A percentile compares a stretch with the other conserved stretches of the same genome.
Conservation (phyloP, 2,113 vertebrate species). For the Dicrurus megarhynchus region DNA sequence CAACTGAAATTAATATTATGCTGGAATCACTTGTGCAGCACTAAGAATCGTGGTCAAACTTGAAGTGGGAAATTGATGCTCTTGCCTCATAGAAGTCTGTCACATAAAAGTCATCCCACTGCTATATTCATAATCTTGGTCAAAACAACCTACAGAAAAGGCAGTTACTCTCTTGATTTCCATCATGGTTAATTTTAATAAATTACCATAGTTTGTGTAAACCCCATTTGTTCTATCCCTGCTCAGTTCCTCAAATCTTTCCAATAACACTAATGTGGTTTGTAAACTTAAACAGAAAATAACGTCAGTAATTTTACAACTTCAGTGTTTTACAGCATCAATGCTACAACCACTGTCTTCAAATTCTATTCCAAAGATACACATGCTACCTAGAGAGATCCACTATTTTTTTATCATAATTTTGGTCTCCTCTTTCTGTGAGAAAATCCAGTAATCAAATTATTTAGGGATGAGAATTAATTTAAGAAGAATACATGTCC, state of each 20-base stretch:
- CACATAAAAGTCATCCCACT: neutral
- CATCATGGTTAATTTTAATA: neutral
- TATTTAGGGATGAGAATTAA: neutral
- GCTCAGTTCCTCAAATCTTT: neutral
- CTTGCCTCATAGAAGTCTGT: neutral
- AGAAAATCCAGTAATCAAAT: neutral
- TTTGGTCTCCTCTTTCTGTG: neutral
- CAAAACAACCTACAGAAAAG: neutral
- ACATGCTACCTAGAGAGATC: neutral
- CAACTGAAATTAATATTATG: neutral
- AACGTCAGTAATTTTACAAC: neutral
- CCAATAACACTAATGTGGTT: neutral
- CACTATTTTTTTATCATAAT: neutral
- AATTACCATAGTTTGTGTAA: neutral
- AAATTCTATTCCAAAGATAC: neutral
- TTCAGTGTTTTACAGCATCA: neutral
- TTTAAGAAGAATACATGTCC: neutral
- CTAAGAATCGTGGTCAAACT: neutral
- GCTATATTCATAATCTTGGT: neutral
- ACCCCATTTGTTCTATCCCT: neutral
- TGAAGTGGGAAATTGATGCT: neutral
- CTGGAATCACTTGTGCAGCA: neutral
- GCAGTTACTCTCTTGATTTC: neutral
- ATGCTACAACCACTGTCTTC: neutral
- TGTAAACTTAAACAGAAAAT: neutral